phyloP scores from a whole-genome alignment of 2,888 invertebrate species.

The Ypsolopha sequella region DNA sequence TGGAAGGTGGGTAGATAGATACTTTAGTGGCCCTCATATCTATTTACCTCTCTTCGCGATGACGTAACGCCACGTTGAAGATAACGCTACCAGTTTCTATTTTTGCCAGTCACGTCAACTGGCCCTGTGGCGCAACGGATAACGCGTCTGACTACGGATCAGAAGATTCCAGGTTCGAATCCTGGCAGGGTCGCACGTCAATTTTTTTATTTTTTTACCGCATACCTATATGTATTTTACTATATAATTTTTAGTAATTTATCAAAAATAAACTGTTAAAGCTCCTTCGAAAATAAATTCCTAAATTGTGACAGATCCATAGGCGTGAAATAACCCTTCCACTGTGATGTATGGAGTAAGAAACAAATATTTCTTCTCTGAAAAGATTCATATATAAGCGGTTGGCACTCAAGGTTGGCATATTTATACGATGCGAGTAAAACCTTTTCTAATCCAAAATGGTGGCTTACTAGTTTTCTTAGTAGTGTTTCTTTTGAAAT shows the following conservation, averaged over 20 bases:
- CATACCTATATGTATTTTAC: neutral
- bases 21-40: neutral
- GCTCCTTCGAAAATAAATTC: neutral
- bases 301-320: neutral
- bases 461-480: neutral
- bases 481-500: too few species aligned
- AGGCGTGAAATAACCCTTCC: neutral
- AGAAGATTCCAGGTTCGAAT: constrained; percentile 77
- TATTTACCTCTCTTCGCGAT: neutral
- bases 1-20: neutral
- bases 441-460: too few species aligned
- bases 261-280: constrained; percentile 6
- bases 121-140: constrained; percentile 77
- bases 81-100: neutral
- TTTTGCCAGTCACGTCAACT: constrained; percentile 5
- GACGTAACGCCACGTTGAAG: neutral
- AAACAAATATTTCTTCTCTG: neutral
- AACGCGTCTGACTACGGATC: constrained; percentile 81
- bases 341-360: too few species aligned
- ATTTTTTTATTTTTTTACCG: constrained; percentile 13
- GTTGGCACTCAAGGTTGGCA: neutral
- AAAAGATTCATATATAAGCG: neutral
- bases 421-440: neutral
- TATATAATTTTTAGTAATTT: constrained; percentile 8
- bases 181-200: constrained; percentile 70